Conservation (phyloP, 1,140 invertebrate species). For the Colletes latitarsis region DNA sequence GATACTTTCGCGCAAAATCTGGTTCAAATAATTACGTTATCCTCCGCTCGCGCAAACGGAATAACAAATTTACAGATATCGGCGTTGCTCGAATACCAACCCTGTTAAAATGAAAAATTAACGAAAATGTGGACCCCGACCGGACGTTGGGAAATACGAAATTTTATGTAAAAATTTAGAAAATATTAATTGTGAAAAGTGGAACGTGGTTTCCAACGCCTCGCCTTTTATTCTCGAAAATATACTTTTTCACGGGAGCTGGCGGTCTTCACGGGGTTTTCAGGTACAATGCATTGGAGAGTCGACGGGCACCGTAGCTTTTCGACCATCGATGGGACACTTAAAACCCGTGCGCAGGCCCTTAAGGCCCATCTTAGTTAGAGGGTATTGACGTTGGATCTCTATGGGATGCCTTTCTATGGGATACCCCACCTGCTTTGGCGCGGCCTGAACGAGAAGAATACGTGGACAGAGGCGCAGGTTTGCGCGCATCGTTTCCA, state of each 20-base stretch:
- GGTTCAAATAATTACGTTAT: constrained; percentile 30
- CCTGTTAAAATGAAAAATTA: too few species aligned
- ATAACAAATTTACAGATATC: constrained; percentile 6
- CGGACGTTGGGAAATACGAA: too few species aligned
- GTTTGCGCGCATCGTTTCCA: neutral
- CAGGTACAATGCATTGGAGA: neutral
- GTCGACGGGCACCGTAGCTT: constrained; percentile 46
- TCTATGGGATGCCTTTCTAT: constrained; percentile 48
- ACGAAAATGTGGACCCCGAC: too few species aligned
- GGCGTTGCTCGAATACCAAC: too few species aligned
- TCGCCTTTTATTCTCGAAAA: neutral
- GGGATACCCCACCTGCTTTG: constrained; percentile 66
- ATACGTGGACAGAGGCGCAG: neutral
- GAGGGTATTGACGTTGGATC: constrained; percentile 68
- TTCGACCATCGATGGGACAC: constrained; percentile 58
- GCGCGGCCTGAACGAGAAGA: constrained; percentile 2
- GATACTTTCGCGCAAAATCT: constrained; percentile 17
- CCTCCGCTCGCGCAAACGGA: too few species aligned
- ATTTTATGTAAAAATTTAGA: too few species aligned
- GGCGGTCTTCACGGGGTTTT: constrained; percentile 9
- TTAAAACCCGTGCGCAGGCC: constrained; percentile 56
- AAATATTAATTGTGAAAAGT: too few species aligned
- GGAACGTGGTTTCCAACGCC: neutral
- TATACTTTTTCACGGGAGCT: neutral
- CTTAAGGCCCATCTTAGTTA: constrained; percentile 64